Evolutionary conservation across 1,140 invertebrate species (phyloP).

Genomic region (Laodelphax striatellus): DNA sequence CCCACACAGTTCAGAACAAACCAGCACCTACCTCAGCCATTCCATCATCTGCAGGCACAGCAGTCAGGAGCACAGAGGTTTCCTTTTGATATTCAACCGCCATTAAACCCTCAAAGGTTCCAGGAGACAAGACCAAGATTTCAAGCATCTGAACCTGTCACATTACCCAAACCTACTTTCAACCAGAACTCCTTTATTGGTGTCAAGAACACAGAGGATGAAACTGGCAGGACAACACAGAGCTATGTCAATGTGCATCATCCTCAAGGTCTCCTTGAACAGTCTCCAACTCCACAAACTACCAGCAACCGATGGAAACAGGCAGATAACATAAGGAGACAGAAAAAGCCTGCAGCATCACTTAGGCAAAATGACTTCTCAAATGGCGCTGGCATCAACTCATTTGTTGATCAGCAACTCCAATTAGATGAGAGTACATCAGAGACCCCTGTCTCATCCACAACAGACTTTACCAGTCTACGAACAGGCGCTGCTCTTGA

Average conservation of each 20-base stretch:
- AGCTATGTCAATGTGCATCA: slow-evolving; percentile 12
- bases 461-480: neutral
- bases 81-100: neutral
- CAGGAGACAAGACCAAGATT: neutral
- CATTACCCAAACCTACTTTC: slow-evolving; percentile 9
- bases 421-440: slow-evolving; percentile 6
- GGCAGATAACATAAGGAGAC: neutral
- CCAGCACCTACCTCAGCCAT: slow-evolving; percentile 22
- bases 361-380: neutral
- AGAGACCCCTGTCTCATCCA: neutral
- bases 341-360: neutral
- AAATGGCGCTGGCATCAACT: neutral
- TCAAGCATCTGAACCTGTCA: neutral
- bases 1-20: slow-evolving; percentile 17
- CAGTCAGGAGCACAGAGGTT: slow-evolving; percentile 4
- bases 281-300: slow-evolving; percentile 3
- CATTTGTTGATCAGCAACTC: slow-evolving; percentile 9
- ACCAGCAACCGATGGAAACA: slow-evolving; percentile 17
- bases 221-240: slow-evolving; percentile 12
- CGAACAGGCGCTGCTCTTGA: neutral
- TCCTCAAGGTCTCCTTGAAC: slow-evolving; percentile 17
- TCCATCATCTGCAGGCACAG: slow-evolving; percentile 14
- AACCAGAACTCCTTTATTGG: slow-evolving; percentile 14
- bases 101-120: neutral
- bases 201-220: slow-evolving; percentile 7